Percentiles rank a stretch among this genome's conserved stretches.
Conservation (phyloP, 2,113 vertebrate species). For the Brachionichthys hirsutus region DNA sequence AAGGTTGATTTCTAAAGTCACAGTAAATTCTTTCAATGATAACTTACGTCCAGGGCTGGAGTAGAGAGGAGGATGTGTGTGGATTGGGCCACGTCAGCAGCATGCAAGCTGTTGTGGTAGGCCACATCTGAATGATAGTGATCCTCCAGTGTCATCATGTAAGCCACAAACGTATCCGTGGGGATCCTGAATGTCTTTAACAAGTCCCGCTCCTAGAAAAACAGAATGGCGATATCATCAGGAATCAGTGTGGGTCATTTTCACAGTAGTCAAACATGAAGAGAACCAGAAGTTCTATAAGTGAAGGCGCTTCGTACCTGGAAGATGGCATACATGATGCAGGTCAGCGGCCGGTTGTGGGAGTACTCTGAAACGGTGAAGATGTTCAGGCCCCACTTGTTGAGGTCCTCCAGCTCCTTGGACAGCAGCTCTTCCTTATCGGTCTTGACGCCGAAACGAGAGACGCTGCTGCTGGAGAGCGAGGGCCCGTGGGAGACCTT, state of each 20-base stretch:
- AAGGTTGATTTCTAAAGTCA: not conserved
- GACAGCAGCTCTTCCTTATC: slow-evolving; percentile 94
- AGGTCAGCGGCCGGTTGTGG: slow-evolving; percentile 90
- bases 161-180: slow-evolving; percentile 90
- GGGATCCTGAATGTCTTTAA: slow-evolving; percentile 97
- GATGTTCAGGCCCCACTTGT: slow-evolving; percentile 98
- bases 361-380: slow-evolving; percentile 96
- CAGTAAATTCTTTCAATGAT: not conserved
- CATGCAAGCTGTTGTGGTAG: slow-evolving; percentile 98
- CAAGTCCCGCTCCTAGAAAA: slow-evolving; percentile 88
- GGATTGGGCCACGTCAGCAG: slow-evolving; percentile 96
- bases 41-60: slow-evolving; percentile 92
- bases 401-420: slow-evolving; percentile 96
- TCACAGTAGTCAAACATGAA: not conserved
- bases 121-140: slow-evolving; percentile 97
- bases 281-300: not conserved
- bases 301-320: slow-evolving; percentile 78
- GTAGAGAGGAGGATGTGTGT: slow-evolving; percentile 97
- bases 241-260: not conserved
- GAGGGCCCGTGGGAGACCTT: slow-evolving; percentile 94
- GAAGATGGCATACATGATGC: slow-evolving; percentile 99
- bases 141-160: slow-evolving; percentile 98
- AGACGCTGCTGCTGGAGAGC: slow-evolving; percentile 90
- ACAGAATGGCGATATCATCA: not conserved
- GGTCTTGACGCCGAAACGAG: slow-evolving; percentile 93